Conservation (phyloP, 2,113 vertebrate species). For the Dipodomys spectabilis region DNA sequence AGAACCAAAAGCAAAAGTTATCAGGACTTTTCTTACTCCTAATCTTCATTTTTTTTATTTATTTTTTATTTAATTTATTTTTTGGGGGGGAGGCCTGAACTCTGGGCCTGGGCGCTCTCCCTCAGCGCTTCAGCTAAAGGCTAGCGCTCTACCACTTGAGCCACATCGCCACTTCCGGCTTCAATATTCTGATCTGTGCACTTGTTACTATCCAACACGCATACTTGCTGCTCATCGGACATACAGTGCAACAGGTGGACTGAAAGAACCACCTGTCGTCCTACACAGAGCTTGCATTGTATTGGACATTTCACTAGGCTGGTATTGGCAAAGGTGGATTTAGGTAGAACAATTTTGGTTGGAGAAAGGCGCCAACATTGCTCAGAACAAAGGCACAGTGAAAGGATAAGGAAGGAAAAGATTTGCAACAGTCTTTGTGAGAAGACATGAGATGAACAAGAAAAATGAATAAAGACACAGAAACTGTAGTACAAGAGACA, state of each 20-base stretch:
- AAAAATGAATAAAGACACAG: background rate
- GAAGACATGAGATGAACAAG: slow-evolving; percentile 6
- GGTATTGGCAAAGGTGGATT: background rate
- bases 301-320: background rate
- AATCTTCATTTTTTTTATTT: background rate
- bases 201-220: background rate
- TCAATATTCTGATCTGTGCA: slow-evolving; percentile 10
- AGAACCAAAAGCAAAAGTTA: background rate
- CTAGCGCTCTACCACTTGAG: too few relatives aligned
- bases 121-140: too few relatives aligned
- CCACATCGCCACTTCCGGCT: too few relatives aligned
- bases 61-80: too few relatives aligned
- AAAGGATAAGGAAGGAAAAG: background rate
- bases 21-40: background rate
- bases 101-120: too few relatives aligned
- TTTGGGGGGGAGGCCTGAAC: too few relatives aligned
- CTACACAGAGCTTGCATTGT: background rate
- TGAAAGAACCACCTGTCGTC: background rate
- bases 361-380: background rate
- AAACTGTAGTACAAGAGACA: background rate
- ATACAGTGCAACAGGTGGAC: too few relatives aligned
- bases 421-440: background rate
- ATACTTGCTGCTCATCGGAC: background rate
- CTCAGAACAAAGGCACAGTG: background rate
- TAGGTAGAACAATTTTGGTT: too few relatives aligned